Base-by-base conservation (phyloP, 53 echinoderm and acorn worm genomes). In the Holothuria leucospilota region DNA sequence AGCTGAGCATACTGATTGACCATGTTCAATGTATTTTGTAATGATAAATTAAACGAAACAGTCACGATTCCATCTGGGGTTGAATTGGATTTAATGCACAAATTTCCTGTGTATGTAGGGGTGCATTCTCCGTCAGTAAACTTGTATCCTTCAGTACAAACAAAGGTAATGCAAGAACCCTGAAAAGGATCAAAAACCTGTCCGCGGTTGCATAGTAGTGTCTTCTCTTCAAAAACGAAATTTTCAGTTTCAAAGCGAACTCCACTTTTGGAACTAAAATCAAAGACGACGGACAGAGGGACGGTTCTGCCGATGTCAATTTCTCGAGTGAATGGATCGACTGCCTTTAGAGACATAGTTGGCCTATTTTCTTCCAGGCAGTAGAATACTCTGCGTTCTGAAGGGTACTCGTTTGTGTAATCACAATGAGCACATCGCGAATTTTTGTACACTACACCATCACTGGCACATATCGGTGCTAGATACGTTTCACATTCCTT, bases 201-300 rank as follows among this genome's bases (percentile, higher is more conserved):
- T 77, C 77, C 77, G 14, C 25, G 7, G 23, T 51, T 51, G 51
- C 77, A 77, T 39, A n/a, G 24, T 4, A 9, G 5, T 21, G 21
- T 21, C 39, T n/a, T n/a, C 11, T 77, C 2, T 46, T 53, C n/a
- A 46, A 4, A 46, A 18, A 23, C 20, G 20, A 77, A 21, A 21
- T 27, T 27, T 25, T 46, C 77, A n/a, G 25, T 46, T 38, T 77
- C 77, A 2, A 77, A 13, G 10, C 53, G 46, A n/a, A 46, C 46
- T 41, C 49, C 53, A 77, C 77, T 77, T 21, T 51, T 8, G 18
- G 77, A 77, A 41, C 21, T 77, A 52, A 77, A 77, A 21, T 77
- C 77, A 27, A 77, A 77, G 38, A 77, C 56, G 20, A 77, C 14
- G 13, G 77, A 77, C n/a, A 77, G 23, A 4, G 77, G 53, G 51